Evolutionary conservation across 2,888 invertebrate species (phyloP).

Genomic region (Malachius bipustulatus): DNA sequence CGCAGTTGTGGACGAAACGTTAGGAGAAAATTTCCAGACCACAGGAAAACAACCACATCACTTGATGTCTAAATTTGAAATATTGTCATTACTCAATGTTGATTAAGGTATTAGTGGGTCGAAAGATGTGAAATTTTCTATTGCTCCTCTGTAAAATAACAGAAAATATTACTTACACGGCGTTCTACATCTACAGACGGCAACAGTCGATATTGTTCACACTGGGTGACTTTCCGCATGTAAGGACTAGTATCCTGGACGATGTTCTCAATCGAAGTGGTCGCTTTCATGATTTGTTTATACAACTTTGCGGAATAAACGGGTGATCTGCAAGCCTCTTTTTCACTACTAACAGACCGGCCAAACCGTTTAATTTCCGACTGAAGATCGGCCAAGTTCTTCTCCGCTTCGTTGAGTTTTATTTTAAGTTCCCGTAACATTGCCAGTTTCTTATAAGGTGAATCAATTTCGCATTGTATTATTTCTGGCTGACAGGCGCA

Average conservation of each 20-base stretch:
- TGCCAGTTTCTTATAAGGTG: not conserved
- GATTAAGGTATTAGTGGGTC: no score
- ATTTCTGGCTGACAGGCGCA: not conserved
- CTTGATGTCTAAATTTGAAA: no score
- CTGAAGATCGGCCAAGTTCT: not conserved
- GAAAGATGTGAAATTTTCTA: no score
- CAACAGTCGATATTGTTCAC: no score
- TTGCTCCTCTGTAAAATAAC: no score
- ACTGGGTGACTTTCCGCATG: no score
- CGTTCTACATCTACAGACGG: no score
- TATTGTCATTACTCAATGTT: no score
- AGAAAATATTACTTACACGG: no score
- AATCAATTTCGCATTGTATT: slow-evolving; percentile 1
- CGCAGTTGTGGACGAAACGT: no score
- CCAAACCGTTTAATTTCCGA: not conserved
- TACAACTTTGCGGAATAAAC: not conserved
- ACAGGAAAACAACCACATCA: no score
- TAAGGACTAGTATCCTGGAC: not conserved
- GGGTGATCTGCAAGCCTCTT: not conserved
- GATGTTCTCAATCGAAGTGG: not conserved
- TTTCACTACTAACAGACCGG: not conserved
- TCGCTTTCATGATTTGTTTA: slow-evolving; percentile 2
- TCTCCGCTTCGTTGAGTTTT: not conserved
- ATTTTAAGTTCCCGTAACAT: not conserved
- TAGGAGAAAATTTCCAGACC: no score